Evolutionary conservation across 2,797 vertebrate genomes (phyloP).

Genomic region (Spinus olivaceus): DNA sequence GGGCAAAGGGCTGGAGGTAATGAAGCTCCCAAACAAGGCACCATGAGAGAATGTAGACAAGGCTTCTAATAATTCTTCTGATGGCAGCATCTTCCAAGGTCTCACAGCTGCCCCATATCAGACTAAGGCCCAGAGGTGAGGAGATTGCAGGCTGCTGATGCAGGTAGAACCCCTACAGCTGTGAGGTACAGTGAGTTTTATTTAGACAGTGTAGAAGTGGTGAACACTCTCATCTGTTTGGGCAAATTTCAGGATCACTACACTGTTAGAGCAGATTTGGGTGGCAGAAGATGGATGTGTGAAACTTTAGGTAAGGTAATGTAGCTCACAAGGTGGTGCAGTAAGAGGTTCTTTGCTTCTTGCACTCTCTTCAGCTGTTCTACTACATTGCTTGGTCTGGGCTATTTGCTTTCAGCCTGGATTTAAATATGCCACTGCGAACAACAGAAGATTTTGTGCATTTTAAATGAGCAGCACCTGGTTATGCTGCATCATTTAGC

Average conservation of each 20-base stretch:
- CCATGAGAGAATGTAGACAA: background rate
- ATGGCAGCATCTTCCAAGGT: background rate
- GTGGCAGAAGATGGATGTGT: background rate
- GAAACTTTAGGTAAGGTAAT: background rate
- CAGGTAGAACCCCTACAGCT: background rate
- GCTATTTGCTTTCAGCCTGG: background rate
- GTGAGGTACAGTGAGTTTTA: background rate
- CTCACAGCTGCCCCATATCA: background rate
- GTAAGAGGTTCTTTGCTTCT: background rate
- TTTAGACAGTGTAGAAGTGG: background rate
- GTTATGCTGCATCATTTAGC: background rate
- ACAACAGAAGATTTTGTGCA: background rate
- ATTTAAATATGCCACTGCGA: background rate
- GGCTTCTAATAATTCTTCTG: background rate
- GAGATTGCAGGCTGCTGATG: background rate
- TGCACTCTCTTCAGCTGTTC: background rate
- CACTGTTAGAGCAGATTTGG: background rate
- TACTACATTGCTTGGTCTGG: background rate
- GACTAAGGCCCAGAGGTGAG: background rate
- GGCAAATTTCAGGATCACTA: background rate
- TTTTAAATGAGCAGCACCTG: background rate
- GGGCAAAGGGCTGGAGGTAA: background rate
- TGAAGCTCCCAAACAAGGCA: background rate
- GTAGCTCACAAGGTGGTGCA: background rate
- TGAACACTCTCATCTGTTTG: background rate